A percentile compares a stretch with the other conserved stretches of the same genome.
Conservation (phyloP, 1,140 invertebrate species). For the Epicauta chinensis region DNA sequence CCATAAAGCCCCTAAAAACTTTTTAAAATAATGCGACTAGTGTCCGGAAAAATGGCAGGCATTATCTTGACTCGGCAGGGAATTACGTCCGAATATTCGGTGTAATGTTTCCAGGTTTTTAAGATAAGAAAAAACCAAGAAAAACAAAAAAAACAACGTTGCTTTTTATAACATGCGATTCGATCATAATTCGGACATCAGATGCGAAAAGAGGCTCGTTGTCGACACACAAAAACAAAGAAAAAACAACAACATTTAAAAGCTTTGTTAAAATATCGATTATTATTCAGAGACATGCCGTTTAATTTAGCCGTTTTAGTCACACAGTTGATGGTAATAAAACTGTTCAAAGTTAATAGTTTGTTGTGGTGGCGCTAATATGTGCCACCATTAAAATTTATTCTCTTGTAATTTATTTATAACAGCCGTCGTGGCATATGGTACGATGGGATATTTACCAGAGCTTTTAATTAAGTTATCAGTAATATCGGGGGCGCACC, state of each 20-base stretch:
- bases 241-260: neutral
- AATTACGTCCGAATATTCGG: slow-evolving; percentile 20
- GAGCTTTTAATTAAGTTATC: slow-evolving; percentile 8
- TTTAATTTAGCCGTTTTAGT: slow-evolving; percentile 25
- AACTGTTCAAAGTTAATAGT: slow-evolving; percentile 29
- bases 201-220: no score
- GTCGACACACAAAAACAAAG: no score
- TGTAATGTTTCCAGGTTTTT: neutral
- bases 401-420: slow-evolving; percentile 33
- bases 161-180: no score
- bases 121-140: no score
- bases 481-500: no score
- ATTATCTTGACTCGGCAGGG: slow-evolving; percentile 34
- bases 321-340: slow-evolving; percentile 30
- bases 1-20: slow-evolving; percentile 33
- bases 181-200: no score
- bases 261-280: slow-evolving; percentile 1
- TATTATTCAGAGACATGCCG: slow-evolving; percentile 14
- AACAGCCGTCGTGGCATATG: slow-evolving; percentile 22
- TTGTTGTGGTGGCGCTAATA: slow-evolving; percentile 35
- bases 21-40: slow-evolving; percentile 38
- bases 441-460: slow-evolving; percentile 18
- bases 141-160: no score
- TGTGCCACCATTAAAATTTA: slow-evolving; percentile 34
- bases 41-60: slow-evolving; percentile 36